Evolutionary conservation across 2,797 vertebrate species (phyloP).

Genomic region (Prunella strophiata): DNA sequence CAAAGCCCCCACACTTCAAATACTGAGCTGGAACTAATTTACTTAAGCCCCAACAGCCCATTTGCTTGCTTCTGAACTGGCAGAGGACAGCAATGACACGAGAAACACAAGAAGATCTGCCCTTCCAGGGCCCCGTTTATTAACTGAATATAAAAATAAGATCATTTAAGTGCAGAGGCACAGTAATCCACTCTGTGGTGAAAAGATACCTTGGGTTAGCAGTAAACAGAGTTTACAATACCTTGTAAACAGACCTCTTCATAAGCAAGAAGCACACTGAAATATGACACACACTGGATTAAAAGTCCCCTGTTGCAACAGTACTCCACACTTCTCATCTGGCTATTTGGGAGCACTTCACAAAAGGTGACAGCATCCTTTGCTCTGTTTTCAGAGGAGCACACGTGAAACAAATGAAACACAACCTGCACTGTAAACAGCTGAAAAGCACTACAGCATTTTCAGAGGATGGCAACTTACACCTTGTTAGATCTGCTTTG

Average conservation of each 20-base stretch:
- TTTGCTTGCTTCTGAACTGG: not conserved
- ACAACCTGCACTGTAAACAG: not conserved
- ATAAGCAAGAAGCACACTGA: constrained; percentile 2
- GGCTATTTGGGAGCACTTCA: not conserved
- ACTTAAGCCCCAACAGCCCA: not conserved
- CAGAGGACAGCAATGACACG: not conserved
- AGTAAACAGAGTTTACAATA: constrained; percentile 9
- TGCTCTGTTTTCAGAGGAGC: not conserved
- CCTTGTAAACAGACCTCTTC: not conserved
- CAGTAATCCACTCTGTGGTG: not conserved
- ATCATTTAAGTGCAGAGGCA: constrained; percentile 61
- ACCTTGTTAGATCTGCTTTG: not conserved
- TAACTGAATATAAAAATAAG: constrained; percentile 62
- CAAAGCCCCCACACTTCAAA: not conserved
- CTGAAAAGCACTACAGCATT: not conserved
- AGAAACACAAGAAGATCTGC: not conserved
- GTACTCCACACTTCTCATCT: not conserved
- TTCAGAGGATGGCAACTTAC: not conserved
- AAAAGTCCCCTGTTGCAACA: not conserved
- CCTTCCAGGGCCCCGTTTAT: not conserved
- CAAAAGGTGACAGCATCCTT: not conserved
- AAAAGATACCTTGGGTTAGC: constrained; percentile 7
- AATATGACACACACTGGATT: not conserved
- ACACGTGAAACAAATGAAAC: not conserved
- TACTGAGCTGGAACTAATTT: not conserved